Conservation (phyloP, 2,113 vertebrate species). For the human region GRCh38 chr11:45109501-45110000, state of each 20-base stretch:
- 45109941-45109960: not conserved
- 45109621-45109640: fast-evolving
- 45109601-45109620: not conserved
- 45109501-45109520: not conserved
- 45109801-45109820: not conserved
- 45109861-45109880: not conserved
- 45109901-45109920: not conserved
- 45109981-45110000: not conserved
- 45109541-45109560: not conserved
- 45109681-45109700: not conserved
- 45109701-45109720: not conserved
- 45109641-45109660: not conserved
- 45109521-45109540: fast-evolving
- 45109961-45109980: not conserved
- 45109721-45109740: not conserved
- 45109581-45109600: not conserved
- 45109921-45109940: not conserved
- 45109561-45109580: fast-evolving
- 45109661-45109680: not conserved
- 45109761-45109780: not conserved
- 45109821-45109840: not conserved
- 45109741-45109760: not conserved
- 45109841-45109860: not conserved
- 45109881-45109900: not conserved
- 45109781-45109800: not conserved